Percentiles rank a stretch among this genome's conserved stretches.
phyloP scores from a whole-genome alignment of 2,113 vertebrate species.

The Hassar affinis region DNA sequence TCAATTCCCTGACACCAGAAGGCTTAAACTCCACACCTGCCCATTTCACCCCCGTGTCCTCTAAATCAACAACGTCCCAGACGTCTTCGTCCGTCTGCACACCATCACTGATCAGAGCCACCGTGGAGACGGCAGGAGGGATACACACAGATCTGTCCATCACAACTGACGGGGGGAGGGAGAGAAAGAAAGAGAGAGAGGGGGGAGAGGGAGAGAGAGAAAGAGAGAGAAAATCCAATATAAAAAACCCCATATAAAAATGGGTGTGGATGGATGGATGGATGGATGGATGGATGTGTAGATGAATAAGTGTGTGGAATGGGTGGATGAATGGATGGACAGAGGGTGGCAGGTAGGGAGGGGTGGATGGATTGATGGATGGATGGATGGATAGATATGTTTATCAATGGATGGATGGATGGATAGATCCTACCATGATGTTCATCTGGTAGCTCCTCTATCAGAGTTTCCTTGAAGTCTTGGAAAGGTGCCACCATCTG shows the following conservation, averaged over 20 bases:
- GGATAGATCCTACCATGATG: conserved; percentile 27
- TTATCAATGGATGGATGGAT: too few relatives aligned
- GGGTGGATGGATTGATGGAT: not conserved
- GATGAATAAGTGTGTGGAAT: too few relatives aligned
- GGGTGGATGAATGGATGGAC: too few relatives aligned
- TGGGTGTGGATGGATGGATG: too few relatives aligned
- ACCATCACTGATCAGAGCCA: conserved; percentile 72
- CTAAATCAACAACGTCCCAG: conserved; percentile 82
- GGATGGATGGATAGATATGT: too few relatives aligned
- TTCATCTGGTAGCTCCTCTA: not conserved
- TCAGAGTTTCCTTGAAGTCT: conserved; percentile 13
- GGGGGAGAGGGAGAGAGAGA: not conserved
- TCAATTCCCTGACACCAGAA: not conserved
- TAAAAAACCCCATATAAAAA: not conserved
- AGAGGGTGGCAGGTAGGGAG: too few relatives aligned
- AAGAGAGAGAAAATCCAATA: not conserved
- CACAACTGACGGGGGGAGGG: conserved; percentile 39
- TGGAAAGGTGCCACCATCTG: conserved; percentile 20
- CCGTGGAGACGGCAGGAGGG: conserved; percentile 74
- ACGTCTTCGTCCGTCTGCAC: conserved; percentile 63
- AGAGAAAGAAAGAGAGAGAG: not conserved
- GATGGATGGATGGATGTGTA: too few relatives aligned
- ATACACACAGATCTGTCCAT: conserved; percentile 59
- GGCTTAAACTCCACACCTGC: conserved; percentile 73
- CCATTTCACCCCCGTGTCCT: conserved; percentile 82